Conservation (phyloP, 2,888 invertebrate species). For the Coelopa pilipes region DNA sequence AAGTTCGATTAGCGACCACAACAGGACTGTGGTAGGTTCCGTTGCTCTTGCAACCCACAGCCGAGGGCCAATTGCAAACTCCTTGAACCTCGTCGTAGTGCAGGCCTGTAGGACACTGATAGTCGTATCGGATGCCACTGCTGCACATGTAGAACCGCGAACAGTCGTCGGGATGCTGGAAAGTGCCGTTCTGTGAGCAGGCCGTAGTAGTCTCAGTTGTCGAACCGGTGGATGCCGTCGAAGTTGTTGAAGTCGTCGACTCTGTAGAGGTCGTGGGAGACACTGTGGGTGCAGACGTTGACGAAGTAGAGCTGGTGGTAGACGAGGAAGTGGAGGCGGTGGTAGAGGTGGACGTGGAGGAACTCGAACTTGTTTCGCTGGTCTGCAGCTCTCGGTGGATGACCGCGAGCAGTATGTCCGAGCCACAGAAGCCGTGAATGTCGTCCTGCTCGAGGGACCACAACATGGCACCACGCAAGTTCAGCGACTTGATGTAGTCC, state of each 20-base stretch:
- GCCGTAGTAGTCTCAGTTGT: too few species aligned
- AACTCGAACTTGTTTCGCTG: neutral
- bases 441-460: constrained; percentile 91
- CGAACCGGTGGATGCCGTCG: too few species aligned
- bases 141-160: constrained; percentile 28
- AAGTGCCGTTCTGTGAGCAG: neutral
- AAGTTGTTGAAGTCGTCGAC: too few species aligned
- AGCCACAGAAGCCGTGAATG: constrained; percentile 81
- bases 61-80: constrained; percentile 31
- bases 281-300: neutral
- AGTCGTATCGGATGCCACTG: constrained; percentile 24
- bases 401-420: neutral
- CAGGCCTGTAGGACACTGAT: constrained; percentile 30
- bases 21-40: too few species aligned
- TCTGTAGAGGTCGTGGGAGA: too few species aligned
- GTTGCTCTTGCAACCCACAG: neutral
- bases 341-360: neutral
- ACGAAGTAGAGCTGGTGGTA: neutral
- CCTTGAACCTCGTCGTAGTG: constrained; percentile 11
- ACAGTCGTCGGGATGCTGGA: constrained; percentile 24
- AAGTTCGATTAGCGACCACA: too few species aligned
- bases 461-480: constrained; percentile 76
- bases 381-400: neutral
- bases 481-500: constrained; percentile 81
- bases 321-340: neutral